Percentiles rank a stretch among this genome's conserved stretches.
phyloP scores from a whole-genome alignment of 2,113 vertebrate species.

The Parotia lawesii region DNA sequence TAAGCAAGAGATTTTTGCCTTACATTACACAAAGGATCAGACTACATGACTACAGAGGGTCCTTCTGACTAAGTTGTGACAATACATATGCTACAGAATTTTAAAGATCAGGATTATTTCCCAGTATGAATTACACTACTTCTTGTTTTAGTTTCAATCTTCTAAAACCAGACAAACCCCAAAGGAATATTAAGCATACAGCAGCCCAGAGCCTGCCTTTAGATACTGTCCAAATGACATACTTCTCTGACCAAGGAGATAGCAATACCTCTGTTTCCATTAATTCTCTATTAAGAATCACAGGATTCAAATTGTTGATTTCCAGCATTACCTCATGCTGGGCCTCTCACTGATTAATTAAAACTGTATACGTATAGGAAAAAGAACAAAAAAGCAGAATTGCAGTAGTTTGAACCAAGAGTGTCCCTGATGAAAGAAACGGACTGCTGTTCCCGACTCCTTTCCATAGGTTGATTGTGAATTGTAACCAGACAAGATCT shows the following conservation, averaged over 20 bases:
- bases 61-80: not conserved
- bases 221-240: not conserved
- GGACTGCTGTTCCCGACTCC: not conserved
- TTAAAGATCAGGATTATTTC: not conserved
- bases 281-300: constrained; percentile 23
- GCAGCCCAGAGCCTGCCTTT: not conserved
- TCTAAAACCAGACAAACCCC: not conserved
- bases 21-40: not conserved
- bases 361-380: not conserved
- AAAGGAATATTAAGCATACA: constrained; percentile 10
- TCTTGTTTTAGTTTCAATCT: not conserved
- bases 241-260: constrained; percentile 13
- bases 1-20: not conserved
- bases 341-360: constrained; percentile 32
- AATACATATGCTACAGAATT: not conserved
- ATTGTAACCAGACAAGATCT: constrained; percentile 58
- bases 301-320: constrained; percentile 4
- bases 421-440: constrained; percentile 3
- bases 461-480: constrained; percentile 58
- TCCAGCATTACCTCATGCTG: constrained; percentile 25
- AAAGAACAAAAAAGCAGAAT: constrained; percentile 4
- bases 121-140: not conserved
- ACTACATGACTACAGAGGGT: not conserved
- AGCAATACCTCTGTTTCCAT: constrained; percentile 21
- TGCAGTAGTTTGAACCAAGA: not conserved